A percentile compares a stretch with the other conserved stretches of the same genome.
phyloP scores from a whole-genome alignment of 2,888 invertebrate species.

The Dendrolimus pini region DNA sequence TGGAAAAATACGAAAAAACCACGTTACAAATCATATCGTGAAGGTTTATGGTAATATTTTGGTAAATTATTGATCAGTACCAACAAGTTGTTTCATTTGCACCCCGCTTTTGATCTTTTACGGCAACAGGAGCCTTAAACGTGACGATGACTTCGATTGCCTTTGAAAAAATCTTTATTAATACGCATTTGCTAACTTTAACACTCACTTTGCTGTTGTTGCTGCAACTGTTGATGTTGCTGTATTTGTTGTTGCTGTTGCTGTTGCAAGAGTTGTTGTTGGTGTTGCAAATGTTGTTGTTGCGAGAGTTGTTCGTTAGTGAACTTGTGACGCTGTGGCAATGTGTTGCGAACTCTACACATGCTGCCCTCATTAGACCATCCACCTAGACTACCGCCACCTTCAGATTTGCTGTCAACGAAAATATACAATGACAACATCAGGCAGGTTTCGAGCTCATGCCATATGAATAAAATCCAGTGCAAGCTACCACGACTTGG shows the following conservation, averaged over 20 bases:
- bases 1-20: no score
- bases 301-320: slow-evolving; percentile 62
- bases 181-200: neutral
- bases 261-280: slow-evolving; percentile 28
- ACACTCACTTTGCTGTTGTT: slow-evolving; percentile 23
- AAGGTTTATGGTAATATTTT: no score
- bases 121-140: no score
- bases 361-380: slow-evolving; percentile 68
- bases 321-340: slow-evolving; percentile 63
- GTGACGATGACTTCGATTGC: no score
- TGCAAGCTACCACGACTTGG: no score
- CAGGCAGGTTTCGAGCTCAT: no score
- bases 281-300: slow-evolving; percentile 37
- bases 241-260: slow-evolving; percentile 24
- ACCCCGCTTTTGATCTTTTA: no score
- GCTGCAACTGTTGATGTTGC: slow-evolving; percentile 24
- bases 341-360: slow-evolving; percentile 59
- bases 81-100: no score
- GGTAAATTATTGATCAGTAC: no score
- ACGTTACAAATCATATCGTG: no score
- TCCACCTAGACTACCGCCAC: slow-evolving; percentile 59
- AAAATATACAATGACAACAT: neutral
- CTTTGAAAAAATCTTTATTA: no score
- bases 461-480: no score
- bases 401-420: slow-evolving; percentile 55